phyloP scores from a whole-genome alignment of 2,113 vertebrate species.

The Thalassoma bifasciatum region DNA sequence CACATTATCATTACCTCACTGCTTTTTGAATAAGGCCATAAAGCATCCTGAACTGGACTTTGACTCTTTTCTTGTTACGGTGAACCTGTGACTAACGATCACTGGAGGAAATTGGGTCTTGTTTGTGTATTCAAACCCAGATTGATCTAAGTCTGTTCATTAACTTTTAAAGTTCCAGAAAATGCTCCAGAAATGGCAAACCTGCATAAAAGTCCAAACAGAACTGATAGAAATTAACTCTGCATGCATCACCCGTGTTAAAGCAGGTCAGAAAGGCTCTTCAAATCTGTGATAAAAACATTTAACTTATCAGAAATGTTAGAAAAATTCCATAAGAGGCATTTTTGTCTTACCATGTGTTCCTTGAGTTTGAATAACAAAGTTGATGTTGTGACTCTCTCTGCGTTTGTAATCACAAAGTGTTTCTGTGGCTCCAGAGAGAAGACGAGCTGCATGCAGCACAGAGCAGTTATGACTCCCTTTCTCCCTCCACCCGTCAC shows the following conservation, averaged over 20 bases:
- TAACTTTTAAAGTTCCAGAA: too few species aligned
- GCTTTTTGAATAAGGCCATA: constrained; percentile 44
- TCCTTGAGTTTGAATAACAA: not conserved
- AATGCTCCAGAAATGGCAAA: too few species aligned
- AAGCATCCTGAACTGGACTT: constrained; percentile 58
- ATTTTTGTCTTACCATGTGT: constrained; percentile 50
- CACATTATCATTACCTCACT: constrained; percentile 8
- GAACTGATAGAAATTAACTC: too few species aligned
- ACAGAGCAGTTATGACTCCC: constrained; percentile 25
- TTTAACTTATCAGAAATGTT: not conserved
- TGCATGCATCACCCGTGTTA: too few species aligned
- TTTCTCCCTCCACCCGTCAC: constrained; percentile 12
- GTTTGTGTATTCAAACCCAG: not conserved
- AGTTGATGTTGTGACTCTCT: constrained; percentile 1
- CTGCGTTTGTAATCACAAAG: not conserved
- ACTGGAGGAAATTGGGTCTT: not conserved
- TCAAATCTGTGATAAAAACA: too few species aligned
- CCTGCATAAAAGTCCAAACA: too few species aligned
- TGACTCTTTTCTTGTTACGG: constrained; percentile 31
- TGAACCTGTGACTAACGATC: not conserved
- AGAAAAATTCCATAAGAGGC: not conserved
- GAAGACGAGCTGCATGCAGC: not conserved
- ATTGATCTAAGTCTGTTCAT: not conserved
- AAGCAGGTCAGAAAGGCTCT: too few species aligned
- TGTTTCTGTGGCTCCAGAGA: constrained; percentile 20